These are phyloP conservation scores for Phyllotreta striolata DNA, from an alignment of 2,888 invertebrate genomes.

Conservation along the genomic window DNA sequence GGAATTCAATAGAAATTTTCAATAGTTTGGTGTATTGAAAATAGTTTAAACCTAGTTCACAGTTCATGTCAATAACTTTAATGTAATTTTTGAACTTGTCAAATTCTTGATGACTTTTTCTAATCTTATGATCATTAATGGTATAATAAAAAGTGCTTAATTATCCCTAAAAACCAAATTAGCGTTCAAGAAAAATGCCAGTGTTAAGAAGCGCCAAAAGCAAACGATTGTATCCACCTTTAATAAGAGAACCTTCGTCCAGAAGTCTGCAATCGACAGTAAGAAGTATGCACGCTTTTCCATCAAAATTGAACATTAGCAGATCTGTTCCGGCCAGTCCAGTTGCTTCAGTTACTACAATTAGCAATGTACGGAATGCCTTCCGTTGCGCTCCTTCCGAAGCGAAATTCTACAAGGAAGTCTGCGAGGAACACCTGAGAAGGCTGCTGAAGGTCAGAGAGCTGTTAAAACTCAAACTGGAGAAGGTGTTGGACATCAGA, in stretches of 20 bases:
- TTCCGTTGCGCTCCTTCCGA: slow-evolving; percentile 31
- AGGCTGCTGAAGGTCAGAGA: slow-evolving; percentile 33
- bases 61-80: neutral
- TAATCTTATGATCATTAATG: too few relatives aligned
- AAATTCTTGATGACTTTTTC: too few relatives aligned
- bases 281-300: slow-evolving; percentile 20
- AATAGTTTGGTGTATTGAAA: neutral
- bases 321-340: slow-evolving; percentile 24
- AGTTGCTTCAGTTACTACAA: slow-evolving; percentile 25
- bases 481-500: slow-evolving; percentile 1
- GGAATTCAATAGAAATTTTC: too few relatives aligned
- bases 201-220: slow-evolving; percentile 34
- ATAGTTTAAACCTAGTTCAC: neutral
- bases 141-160: too few relatives aligned
- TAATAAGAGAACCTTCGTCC: slow-evolving; percentile 9
- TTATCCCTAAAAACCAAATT: neutral
- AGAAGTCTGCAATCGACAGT: slow-evolving; percentile 17
- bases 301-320: slow-evolving; percentile 18
- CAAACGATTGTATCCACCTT: slow-evolving; percentile 26
- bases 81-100: too few relatives aligned
- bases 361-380: slow-evolving; percentile 26
- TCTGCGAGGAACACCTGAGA: slow-evolving; percentile 34
- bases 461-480: slow-evolving; percentile 23
- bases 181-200: slow-evolving; percentile 27
- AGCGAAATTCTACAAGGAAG: slow-evolving; percentile 32